Evolutionary conservation across 1,140 invertebrate species (phyloP).

Genomic region (Drosophila kepulauana): DNA sequence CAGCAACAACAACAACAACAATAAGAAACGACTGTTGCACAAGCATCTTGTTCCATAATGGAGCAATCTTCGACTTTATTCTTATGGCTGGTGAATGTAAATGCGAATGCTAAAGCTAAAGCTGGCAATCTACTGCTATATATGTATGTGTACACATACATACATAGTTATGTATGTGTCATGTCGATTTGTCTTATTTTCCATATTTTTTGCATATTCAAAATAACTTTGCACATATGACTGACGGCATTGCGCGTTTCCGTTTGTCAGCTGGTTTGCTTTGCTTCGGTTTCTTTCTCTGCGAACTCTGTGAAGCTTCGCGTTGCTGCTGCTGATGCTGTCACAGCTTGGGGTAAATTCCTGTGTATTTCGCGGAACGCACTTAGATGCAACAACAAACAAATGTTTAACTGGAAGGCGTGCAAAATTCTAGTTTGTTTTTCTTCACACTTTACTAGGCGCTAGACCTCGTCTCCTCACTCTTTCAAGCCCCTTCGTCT

Average conservation of each 20-base stretch:
- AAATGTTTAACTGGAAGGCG: slow-evolving; percentile 76
- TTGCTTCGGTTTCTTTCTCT: slow-evolving; percentile 23
- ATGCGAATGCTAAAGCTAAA: not conserved
- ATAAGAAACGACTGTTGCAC: no score
- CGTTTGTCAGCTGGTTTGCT: slow-evolving; percentile 70
- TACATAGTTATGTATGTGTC: not conserved
- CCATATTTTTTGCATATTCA: slow-evolving; percentile 79
- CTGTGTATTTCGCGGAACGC: slow-evolving; percentile 69
- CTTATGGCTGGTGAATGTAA: slow-evolving; percentile 5
- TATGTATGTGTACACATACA: not conserved
- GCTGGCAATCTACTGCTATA: not conserved
- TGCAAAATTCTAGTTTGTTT: slow-evolving; percentile 62
- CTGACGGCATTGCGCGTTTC: slow-evolving; percentile 73
- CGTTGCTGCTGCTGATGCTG: slow-evolving; percentile 37
- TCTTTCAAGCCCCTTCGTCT: not conserved
- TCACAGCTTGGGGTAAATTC: slow-evolving; percentile 77
- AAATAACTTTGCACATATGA: slow-evolving; percentile 78
- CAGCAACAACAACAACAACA: slow-evolving; percentile 32
- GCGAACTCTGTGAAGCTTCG: slow-evolving; percentile 8
- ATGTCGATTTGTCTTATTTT: slow-evolving; percentile 43
- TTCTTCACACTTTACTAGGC: slow-evolving; percentile 69
- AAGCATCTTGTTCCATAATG: slow-evolving; percentile 57
- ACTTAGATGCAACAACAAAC: slow-evolving; percentile 71
- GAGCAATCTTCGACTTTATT: slow-evolving; percentile 58
- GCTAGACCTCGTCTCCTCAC: slow-evolving; percentile 39